phyloP scores from a whole-genome alignment of 2,113 vertebrate species.

The Sceloporus undulatus region DNA sequence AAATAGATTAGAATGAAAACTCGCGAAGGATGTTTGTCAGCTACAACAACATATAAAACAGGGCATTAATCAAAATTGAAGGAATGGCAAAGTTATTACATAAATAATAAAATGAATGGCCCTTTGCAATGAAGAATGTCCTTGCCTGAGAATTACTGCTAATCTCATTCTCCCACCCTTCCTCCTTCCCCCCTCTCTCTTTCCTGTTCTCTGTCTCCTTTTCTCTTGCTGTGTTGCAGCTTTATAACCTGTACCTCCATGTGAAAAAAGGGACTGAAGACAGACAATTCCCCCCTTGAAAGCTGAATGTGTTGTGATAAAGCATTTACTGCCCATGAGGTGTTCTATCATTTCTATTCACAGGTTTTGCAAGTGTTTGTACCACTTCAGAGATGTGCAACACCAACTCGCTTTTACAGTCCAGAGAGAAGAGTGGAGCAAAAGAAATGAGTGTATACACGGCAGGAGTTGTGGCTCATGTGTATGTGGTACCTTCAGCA shows the following conservation, averaged over 20 bases:
- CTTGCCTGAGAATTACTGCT: constrained; percentile 28
- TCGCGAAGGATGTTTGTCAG: constrained; percentile 10
- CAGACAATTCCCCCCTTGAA: constrained; percentile 20
- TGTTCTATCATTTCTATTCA: no score
- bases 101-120: not conserved
- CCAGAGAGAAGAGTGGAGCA: not conserved
- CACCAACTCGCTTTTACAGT: not conserved
- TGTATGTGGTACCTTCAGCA: not conserved
- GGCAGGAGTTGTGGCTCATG: not conserved
- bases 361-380: constrained; percentile 1
- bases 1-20: constrained; percentile 30
- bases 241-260: not conserved
- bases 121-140: constrained; percentile 2
- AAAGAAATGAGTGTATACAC: not conserved
- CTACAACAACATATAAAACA: constrained; percentile 41
- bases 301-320: not conserved
- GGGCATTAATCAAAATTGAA: constrained; percentile 32
- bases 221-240: not conserved
- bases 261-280: not conserved
- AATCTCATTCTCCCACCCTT: no score
- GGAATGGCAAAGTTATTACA: constrained; percentile 33
- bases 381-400: not conserved
- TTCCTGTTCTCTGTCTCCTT: not conserved
- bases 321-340: not conserved
- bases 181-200: no score